These are phyloP conservation scores for Sitta europaea DNA, from an alignment of 2,113 vertebrate species.

Conservation along the genomic window DNA sequence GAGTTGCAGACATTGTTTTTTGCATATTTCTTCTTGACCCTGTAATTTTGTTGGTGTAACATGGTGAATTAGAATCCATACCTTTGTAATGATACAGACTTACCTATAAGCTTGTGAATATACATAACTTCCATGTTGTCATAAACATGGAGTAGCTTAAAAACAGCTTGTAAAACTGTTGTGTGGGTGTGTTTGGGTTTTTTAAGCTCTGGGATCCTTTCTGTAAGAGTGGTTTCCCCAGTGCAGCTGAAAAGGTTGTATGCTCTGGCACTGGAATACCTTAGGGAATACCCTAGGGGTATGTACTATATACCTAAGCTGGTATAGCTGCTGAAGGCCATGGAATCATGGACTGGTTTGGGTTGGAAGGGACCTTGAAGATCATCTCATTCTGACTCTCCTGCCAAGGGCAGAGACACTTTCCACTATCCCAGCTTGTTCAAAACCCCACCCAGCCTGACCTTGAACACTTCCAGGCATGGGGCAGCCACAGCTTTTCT, in stretches of 20 bases:
- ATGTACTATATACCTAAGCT: too few species aligned
- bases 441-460: neutral
- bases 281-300: neutral
- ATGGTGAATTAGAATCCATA: neutral
- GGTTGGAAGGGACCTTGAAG: neutral
- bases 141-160: neutral
- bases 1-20: neutral
- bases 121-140: fast-evolving
- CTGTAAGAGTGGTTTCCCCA: neutral
- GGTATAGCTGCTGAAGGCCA: neutral
- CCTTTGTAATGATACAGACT: neutral
- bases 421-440: neutral
- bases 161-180: neutral
- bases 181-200: neutral
- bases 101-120: fast-evolving
- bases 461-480: neutral
- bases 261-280: neutral
- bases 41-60: neutral
- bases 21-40: neutral
- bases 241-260: neutral
- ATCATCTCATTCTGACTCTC: neutral
- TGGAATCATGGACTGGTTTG: neutral
- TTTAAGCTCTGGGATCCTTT: neutral
- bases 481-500: neutral
- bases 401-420: neutral